A percentile compares a stretch with the other conserved stretches of the same genome.
These are phyloP conservation scores for Gisinianus flammeolus DNA, from an alignment of 2,888 invertebrate genomes.

Conservation along the genomic window DNA sequence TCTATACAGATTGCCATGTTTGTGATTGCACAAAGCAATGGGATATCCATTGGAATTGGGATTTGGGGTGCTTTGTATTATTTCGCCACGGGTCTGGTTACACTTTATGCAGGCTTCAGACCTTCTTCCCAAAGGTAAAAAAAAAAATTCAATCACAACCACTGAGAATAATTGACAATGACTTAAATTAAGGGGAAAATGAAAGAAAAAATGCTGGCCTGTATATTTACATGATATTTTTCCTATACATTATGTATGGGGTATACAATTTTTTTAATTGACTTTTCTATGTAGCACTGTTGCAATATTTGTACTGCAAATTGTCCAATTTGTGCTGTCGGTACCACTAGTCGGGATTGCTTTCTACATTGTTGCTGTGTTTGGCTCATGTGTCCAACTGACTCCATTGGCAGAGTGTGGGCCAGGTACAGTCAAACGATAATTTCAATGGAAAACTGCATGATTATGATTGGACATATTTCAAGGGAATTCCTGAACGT, in stretches of 20 bases:
- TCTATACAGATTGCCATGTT: constrained; percentile 52
- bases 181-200: neutral
- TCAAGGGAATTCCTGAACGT: too few species aligned
- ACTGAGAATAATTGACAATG: neutral
- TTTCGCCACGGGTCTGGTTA: constrained; percentile 51
- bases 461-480: too few species aligned
- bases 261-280: neutral
- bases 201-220: neutral
- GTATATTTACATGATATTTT: too few species aligned
- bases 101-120: constrained; percentile 52
- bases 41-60: constrained; percentile 56
- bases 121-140: constrained; percentile 54
- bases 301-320: constrained; percentile 55
- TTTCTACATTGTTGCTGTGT: constrained; percentile 55
- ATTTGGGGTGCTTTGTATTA: constrained; percentile 57
- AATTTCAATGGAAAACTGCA: constrained; percentile 1
- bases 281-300: constrained; percentile 46
- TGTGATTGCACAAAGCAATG: constrained; percentile 51
- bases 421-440: neutral
- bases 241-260: too few species aligned
- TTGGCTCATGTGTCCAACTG: constrained; percentile 56
- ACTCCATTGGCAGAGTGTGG: constrained; percentile 50
- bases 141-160: neutral
- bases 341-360: constrained; percentile 53
- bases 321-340: constrained; percentile 54